phyloP scores from a whole-genome alignment of 53 echinoderm and acorn worm genomes.

The Antedon mediterranea region DNA sequence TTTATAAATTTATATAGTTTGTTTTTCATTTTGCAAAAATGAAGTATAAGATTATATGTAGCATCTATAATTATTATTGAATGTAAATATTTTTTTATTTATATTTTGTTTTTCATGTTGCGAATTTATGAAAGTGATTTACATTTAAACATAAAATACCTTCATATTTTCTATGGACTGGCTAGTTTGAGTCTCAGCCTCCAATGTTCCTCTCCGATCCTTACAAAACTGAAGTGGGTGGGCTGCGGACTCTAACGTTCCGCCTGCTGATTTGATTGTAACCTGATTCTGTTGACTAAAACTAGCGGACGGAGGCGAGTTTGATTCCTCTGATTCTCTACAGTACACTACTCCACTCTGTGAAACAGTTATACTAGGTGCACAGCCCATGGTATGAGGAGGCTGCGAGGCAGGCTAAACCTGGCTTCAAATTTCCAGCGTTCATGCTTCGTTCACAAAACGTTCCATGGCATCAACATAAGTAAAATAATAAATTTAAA shows the following conservation, averaged over 20 bases:
- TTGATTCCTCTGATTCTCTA: constrained; percentile 80
- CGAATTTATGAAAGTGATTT: not conserved
- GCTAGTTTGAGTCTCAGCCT: constrained; percentile 78
- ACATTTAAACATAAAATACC: constrained; percentile 37
- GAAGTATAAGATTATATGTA: too few relatives aligned
- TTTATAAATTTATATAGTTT: too few relatives aligned
- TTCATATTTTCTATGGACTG: constrained; percentile 60
- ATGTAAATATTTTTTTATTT: too few relatives aligned
- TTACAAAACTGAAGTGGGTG: constrained; percentile 33
- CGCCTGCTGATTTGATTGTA: constrained; percentile 40
- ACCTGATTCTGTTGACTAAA: constrained; percentile 69
- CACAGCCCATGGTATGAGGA: constrained; percentile 77
- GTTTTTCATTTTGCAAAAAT: too few relatives aligned
- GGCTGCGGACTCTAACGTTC: constrained; percentile 20
- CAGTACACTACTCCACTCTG: constrained; percentile 96
- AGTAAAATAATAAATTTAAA: too few relatives aligned
- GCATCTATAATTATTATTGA: too few relatives aligned
- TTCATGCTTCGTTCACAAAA: not conserved
- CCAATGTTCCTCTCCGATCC: constrained; percentile 73
- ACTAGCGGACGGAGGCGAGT: constrained; percentile 55
- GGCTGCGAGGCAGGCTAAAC: not conserved
- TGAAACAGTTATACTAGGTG: constrained; percentile 87
- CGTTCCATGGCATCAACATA: too few relatives aligned
- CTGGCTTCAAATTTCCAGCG: not conserved
- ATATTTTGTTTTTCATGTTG: too few relatives aligned